Conservation (phyloP, 2,888 invertebrate genomes). For the Meliscaeva auricollis region DNA sequence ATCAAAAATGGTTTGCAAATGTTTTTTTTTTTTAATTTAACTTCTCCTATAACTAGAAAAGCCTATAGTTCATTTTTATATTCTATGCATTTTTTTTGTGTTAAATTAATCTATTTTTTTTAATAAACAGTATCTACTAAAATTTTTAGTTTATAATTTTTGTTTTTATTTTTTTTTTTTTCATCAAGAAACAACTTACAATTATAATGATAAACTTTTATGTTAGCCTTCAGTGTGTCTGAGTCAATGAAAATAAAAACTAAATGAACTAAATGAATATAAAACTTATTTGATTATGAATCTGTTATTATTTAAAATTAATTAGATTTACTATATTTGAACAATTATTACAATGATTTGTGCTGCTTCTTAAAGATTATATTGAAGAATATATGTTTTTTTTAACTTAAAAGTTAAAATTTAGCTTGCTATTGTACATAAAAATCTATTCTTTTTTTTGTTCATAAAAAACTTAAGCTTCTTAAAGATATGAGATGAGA, state of each 20-base stretch:
- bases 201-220: constrained; percentile 33
- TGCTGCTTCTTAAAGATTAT: constrained; percentile 18
- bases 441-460: not conserved
- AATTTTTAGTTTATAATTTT: not conserved
- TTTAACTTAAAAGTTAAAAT: not conserved
- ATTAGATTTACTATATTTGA: constrained; percentile 12
- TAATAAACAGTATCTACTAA: constrained; percentile 49
- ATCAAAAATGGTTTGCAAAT: constrained; percentile 58
- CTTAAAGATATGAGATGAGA: not conserved
- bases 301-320: constrained; percentile 7
- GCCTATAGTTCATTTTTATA: constrained; percentile 48
- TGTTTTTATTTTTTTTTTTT: constrained; percentile 18
- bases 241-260: not conserved
- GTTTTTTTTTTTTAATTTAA: constrained; percentile 3
- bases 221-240: not conserved
- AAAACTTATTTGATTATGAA: not conserved
- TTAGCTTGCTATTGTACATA: not conserved
- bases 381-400: constrained; percentile 15
- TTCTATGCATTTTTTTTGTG: constrained; percentile 56
- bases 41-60: constrained; percentile 62
- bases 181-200: constrained; percentile 46
- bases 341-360: constrained; percentile 27
- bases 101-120: constrained; percentile 43
- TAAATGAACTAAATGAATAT: not conserved
- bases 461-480: not conserved